These are phyloP conservation scores for Zapus hudsonius DNA, from an alignment of 2,113 vertebrate genomes.

Conservation along the genomic window DNA sequence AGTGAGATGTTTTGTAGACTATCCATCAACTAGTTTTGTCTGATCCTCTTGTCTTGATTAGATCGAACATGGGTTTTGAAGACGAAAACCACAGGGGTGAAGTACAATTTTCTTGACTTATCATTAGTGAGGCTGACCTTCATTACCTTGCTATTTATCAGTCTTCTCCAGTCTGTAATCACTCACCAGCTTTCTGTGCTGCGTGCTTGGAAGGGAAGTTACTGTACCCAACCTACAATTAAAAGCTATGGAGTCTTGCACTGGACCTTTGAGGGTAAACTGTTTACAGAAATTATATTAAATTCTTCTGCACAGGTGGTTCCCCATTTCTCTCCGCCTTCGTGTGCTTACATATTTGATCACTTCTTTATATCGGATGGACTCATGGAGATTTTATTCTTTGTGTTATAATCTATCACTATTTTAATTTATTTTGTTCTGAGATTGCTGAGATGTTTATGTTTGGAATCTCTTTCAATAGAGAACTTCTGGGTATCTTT, in stretches of 20 bases:
- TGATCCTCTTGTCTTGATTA: neutral
- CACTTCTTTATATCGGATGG: neutral
- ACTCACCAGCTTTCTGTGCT: rapidly evolving
- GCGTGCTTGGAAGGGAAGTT: neutral
- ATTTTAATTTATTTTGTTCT: neutral
- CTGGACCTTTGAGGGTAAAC: neutral
- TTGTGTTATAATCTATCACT: neutral
- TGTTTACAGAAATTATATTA: neutral
- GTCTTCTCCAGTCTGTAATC: neutral
- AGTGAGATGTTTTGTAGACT: neutral
- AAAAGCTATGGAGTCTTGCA: neutral
- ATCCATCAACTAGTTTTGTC: neutral
- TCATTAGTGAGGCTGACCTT: neutral
- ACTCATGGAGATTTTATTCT: neutral
- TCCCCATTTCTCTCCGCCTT: neutral
- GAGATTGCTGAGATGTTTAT: neutral
- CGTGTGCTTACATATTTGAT: neutral
- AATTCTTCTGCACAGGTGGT: neutral
- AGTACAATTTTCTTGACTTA: neutral
- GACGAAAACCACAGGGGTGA: neutral
- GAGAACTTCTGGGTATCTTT: neutral
- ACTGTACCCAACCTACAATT: neutral
- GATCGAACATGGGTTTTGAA: neutral
- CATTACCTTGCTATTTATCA: neutral
- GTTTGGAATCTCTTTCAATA: neutral